Conservation (phyloP, 2,888 invertebrate genomes). For the Drosophila melanosoma region DNA sequence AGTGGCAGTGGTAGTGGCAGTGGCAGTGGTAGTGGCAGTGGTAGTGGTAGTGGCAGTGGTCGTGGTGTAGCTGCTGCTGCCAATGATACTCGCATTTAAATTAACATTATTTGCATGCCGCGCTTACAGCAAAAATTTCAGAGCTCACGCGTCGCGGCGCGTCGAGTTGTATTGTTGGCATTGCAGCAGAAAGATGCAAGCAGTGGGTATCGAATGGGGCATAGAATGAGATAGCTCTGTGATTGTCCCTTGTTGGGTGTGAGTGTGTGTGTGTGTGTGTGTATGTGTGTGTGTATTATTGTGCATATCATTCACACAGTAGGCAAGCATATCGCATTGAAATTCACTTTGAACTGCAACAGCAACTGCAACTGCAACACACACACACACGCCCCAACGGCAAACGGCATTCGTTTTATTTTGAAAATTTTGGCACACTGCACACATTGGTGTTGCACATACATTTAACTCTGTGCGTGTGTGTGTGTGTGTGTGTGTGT, state of each 20-base stretch:
- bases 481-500: too few species aligned
- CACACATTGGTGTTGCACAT: slow-evolving; percentile 6
- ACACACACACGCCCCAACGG: slow-evolving; percentile 7
- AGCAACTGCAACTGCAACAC: slow-evolving; percentile 32
- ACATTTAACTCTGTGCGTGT: not conserved
- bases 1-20: slow-evolving; percentile 5
- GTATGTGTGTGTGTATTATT: slow-evolving; percentile 21
- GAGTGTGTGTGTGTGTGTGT: slow-evolving; percentile 7
- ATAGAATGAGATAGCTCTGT: not conserved
- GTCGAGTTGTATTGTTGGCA: not conserved
- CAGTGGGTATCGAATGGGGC: not conserved
- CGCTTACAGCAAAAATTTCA: slow-evolving; percentile 75
- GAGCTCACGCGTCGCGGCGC: slow-evolving; percentile 36
- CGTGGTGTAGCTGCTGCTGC: slow-evolving; percentile 32
- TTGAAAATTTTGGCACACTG: slow-evolving; percentile 14
- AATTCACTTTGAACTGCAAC: slow-evolving; percentile 57
- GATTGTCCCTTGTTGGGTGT: slow-evolving; percentile 3
- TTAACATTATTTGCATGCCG: slow-evolving; percentile 79
- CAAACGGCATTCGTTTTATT: slow-evolving; percentile 1
- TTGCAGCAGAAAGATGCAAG: slow-evolving; percentile 7
- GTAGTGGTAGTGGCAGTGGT: slow-evolving; percentile 18
- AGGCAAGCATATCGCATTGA: slow-evolving; percentile 39
- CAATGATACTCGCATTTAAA: slow-evolving; percentile 78
- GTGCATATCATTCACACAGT: slow-evolving; percentile 33
- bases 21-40: slow-evolving; percentile 15